Evolutionary conservation across 2,888 invertebrate genomes (phyloP), one percentile per base, ranked within the genome.

Genomic region (Himalopsyche japonica): DNA sequence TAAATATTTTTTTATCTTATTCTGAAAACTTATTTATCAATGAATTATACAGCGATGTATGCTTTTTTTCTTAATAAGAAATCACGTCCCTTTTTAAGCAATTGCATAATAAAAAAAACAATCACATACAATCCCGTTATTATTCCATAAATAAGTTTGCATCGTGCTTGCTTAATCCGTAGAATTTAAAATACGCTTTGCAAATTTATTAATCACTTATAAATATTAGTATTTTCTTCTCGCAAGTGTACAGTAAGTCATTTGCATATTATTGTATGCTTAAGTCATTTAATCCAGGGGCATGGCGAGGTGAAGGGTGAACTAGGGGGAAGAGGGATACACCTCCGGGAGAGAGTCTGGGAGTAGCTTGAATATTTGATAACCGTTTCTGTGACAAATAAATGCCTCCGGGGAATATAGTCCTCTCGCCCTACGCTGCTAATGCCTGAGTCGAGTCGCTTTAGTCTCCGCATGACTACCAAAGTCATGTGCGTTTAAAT

Each of bases 351-450:
- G 79, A 30, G 48, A 47, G 47, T 47, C 47, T 20, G 43, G 43
- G 43, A 43, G 81, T 83, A 82, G 83, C 81, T 76, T 87, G 87
- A 86, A 87, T 87, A 87, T 87, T 87, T 87, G 87, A 87, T 87
- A 87, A 87, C 86, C 87, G 87, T 86, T 87, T 87, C 87, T 85
- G 86, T 86, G 87, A 87, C 87, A 87, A 87, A 87, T 87, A 87
- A 87, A 86, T 85, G 86, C 85, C 86, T 84, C 85, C 64, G 32
- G 86, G 87, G 87, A 85, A 80, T 64, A 37, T 64, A 57, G 81
- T 80, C 79, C 70, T 83, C 70, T 24, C 85, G 79, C 79, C 81
- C 79, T 79, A 76, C 82, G 47, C 30, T 43, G 4, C 43, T 82
- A 82, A 82, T 82, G 82, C 79, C 79, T 79, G 48, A n/a, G 82